A percentile compares a stretch with the other conserved stretches of the same genome.
These are phyloP conservation scores for Scotopteryx bipunctaria DNA, from an alignment of 2,888 invertebrate genomes.

Conservation along the genomic window DNA sequence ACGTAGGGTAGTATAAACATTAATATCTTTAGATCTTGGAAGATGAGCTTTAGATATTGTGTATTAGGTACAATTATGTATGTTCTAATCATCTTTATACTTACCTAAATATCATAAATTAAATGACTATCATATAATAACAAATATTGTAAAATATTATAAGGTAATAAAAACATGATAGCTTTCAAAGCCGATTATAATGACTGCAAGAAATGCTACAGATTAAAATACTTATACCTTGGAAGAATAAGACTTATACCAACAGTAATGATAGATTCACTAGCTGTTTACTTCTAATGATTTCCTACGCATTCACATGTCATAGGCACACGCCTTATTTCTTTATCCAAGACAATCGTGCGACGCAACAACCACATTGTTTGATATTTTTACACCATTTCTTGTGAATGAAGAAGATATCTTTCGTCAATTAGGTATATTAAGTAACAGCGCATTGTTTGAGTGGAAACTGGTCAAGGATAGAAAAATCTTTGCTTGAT, in stretches of 20 bases:
- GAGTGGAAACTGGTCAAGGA: conserved; percentile 15
- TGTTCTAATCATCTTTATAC: no score
- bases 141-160: no score
- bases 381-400: conserved; percentile 14
- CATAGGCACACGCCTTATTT: conserved; percentile 19
- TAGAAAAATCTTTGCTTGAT: neutral
- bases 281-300: conserved; percentile 11
- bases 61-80: no score
- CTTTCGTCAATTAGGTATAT: neutral
- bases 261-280: conserved; percentile 14
- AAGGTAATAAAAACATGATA: no score
- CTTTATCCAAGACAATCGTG: conserved; percentile 19
- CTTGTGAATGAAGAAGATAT: conserved; percentile 23
- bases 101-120: no score
- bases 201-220: conserved; percentile 3
- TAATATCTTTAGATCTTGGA: no score
- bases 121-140: no score
- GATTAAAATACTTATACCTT: neutral
- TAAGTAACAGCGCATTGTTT: conserved; percentile 14
- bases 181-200: no score
- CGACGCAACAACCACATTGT: conserved; percentile 22
- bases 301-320: conserved; percentile 26
- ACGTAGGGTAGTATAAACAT: no score
- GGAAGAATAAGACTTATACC: no score
- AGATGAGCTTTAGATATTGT: no score